A percentile compares a stretch with the other conserved stretches of the same genome.
These are phyloP conservation scores for Sternarchorhynchus goeldii DNA, from an alignment of 2,797 vertebrate genomes.

Conservation along the genomic window DNA sequence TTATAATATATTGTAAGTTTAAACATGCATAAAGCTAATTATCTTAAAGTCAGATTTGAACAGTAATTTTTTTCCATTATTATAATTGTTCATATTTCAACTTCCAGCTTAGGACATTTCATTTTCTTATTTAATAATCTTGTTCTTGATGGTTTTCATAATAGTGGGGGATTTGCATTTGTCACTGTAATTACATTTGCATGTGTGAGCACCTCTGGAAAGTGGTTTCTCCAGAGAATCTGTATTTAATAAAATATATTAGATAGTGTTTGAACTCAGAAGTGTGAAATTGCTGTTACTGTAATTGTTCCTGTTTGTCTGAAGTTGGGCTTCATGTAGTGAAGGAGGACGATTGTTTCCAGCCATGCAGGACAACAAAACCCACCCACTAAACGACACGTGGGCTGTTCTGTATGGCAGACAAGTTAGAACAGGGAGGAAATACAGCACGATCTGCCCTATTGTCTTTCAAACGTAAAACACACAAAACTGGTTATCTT, in stretches of 20 bases:
- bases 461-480: constrained; percentile 23
- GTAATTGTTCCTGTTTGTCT: constrained; percentile 46
- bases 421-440: constrained; percentile 15
- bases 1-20: constrained; percentile 28
- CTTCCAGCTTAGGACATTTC: constrained; percentile 52
- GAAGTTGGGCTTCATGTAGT: neutral
- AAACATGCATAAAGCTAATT: constrained; percentile 53
- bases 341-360: neutral
- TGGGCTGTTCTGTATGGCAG: neutral
- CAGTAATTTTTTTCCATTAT: constrained; percentile 43
- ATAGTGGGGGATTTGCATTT: constrained; percentile 54
- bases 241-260: constrained; percentile 44
- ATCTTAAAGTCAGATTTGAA: constrained; percentile 48
- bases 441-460: neutral
- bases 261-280: constrained; percentile 46
- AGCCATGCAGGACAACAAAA: neutral
- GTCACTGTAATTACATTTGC: constrained; percentile 57
- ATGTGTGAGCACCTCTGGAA: constrained; percentile 53
- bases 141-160: constrained; percentile 54
- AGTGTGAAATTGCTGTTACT: constrained; percentile 49
- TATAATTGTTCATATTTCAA: constrained; percentile 55
- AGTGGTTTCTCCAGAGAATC: constrained; percentile 41
- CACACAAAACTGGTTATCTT: neutral
- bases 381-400: neutral
- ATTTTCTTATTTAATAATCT: constrained; percentile 57